Conservation (phyloP, 2,888 invertebrate species). For the Xestobium rufovillosum region DNA sequence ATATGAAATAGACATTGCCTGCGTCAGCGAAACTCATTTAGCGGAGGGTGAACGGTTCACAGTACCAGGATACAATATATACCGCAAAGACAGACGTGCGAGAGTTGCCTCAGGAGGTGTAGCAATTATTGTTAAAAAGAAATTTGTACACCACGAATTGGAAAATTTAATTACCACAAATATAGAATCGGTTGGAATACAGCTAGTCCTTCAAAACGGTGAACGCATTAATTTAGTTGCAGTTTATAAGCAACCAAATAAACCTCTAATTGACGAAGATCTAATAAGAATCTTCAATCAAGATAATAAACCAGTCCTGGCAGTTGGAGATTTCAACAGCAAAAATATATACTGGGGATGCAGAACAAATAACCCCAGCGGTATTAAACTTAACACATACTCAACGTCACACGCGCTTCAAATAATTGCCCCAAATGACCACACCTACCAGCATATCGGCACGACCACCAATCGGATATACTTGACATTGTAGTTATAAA, state of each 20-base stretch:
- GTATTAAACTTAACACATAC: too few species aligned
- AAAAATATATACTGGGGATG: not conserved
- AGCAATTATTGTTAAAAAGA: too few species aligned
- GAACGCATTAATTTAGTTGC: not conserved
- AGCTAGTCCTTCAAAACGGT: not conserved
- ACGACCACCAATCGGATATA: too few species aligned
- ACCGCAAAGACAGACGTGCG: not conserved
- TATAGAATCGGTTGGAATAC: too few species aligned
- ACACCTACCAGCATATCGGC: too few species aligned
- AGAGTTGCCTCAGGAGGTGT: not conserved
- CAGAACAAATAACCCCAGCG: too few species aligned
- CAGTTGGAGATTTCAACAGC: constrained; percentile 1
- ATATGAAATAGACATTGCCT: constrained; percentile 1
- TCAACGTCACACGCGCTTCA: too few species aligned
- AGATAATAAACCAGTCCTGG: not conserved
- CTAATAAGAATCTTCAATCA: not conserved
- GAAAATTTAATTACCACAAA: too few species aligned
- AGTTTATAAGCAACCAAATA: constrained; percentile 1
- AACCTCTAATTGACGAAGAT: not conserved
- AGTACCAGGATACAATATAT: not conserved
- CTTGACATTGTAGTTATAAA: not conserved
- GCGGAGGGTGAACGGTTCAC: not conserved
- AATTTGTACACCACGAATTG: too few species aligned
- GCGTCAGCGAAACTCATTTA: not conserved
- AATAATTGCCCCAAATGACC: too few species aligned